Evolutionary conservation across 1,140 invertebrate species (phyloP).

Genomic region (Pseudomyrmex dendroicus): DNA sequence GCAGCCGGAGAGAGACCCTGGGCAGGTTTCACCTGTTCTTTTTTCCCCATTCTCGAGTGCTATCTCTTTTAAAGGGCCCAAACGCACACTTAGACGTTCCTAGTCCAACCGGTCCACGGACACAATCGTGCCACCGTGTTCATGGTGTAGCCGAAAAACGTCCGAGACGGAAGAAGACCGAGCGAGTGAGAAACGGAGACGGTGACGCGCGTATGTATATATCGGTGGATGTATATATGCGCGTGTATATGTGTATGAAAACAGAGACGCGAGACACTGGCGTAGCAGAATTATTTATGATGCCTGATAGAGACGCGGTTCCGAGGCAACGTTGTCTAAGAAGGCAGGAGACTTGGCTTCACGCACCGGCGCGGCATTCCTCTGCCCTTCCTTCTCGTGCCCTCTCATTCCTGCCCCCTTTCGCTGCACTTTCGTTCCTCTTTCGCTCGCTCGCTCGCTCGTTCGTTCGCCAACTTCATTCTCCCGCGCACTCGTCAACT

Average conservation of each 20-base stretch:
- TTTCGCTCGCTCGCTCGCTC: constrained; percentile 59
- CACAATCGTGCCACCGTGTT: constrained; percentile 64
- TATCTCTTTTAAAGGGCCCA: constrained; percentile 74
- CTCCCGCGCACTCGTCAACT: constrained; percentile 66
- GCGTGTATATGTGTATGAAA: constrained; percentile 30
- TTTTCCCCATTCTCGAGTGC: constrained; percentile 68
- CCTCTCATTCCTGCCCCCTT: constrained; percentile 52
- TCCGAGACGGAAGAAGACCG: constrained; percentile 17
- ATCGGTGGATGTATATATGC: background rate
- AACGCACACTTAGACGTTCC: constrained; percentile 61
- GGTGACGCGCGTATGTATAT: background rate
- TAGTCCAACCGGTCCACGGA: constrained; percentile 76
- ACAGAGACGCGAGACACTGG: constrained; percentile 61
- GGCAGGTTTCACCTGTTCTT: constrained; percentile 65
- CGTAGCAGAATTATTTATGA: constrained; percentile 84
- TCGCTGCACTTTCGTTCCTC: constrained; percentile 59
- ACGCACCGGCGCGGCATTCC: constrained; percentile 82
- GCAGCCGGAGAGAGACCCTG: constrained; percentile 39
- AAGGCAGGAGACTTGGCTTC: constrained; percentile 77
- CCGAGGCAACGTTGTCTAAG: constrained; percentile 82
- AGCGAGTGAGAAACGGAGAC: background rate
- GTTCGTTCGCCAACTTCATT: constrained; percentile 60
- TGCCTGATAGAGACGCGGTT: constrained; percentile 85
- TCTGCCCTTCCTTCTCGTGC: constrained; percentile 66
- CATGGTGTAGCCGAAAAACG: constrained; percentile 74